Evolutionary conservation across 2,888 invertebrate genomes (phyloP).

Genomic region (Plebejus anna): DNA sequence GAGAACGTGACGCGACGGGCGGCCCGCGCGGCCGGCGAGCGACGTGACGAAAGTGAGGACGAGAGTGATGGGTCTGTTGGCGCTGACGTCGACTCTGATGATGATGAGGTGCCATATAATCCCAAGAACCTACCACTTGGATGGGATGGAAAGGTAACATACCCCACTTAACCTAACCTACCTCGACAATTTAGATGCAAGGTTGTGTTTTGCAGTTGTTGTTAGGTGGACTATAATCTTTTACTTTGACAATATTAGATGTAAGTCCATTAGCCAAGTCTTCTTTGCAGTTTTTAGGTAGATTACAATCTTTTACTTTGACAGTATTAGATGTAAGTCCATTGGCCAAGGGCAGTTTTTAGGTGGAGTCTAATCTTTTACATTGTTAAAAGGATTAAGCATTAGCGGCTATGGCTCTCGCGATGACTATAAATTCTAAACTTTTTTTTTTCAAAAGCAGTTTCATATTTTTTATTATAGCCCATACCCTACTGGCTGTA

Average conservation of each 20-base stretch:
- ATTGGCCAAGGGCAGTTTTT: too few relatives aligned
- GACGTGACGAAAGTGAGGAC: slow-evolving; percentile 94
- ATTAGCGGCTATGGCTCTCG: too few relatives aligned
- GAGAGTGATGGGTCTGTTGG: slow-evolving; percentile 89
- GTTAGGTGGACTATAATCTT: too few relatives aligned
- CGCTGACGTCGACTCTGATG: slow-evolving; percentile 93
- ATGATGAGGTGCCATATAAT: slow-evolving; percentile 98
- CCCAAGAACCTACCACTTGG: slow-evolving; percentile 99
- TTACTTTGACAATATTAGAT: too few relatives aligned
- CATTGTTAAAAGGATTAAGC: too few relatives aligned
- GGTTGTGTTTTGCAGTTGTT: too few relatives aligned
- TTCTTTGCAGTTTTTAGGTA: too few relatives aligned
- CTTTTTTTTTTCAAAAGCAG: too few relatives aligned
- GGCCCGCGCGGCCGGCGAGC: slow-evolving; percentile 95
- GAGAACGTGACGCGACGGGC: slow-evolving; percentile 99
- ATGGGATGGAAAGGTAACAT: slow-evolving; percentile 95
- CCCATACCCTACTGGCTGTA: slow-evolving; percentile 97
- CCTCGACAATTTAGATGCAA: too few relatives aligned
- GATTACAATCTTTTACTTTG: background rate
- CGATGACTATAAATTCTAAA: too few relatives aligned
- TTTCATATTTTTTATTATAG: slow-evolving; percentile 44
- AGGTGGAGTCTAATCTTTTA: too few relatives aligned
- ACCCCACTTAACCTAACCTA: background rate
- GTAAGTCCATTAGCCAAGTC: too few relatives aligned
- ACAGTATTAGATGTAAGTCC: background rate